phyloP scores from a whole-genome alignment of 2,888 invertebrate genomes.

The Drosophila conformis region DNA sequence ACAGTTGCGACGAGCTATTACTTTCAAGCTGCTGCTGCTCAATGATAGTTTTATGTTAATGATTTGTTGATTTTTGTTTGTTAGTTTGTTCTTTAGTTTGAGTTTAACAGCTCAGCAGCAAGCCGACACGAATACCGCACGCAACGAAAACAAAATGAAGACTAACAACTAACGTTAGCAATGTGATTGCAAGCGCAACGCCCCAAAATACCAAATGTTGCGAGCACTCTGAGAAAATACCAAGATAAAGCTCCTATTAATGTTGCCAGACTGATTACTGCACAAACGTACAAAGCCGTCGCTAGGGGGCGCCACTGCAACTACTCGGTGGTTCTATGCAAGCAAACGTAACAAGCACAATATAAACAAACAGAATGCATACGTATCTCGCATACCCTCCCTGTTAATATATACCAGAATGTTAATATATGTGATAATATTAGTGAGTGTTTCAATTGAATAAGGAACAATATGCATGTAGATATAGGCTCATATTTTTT shows the following conservation, averaged over 20 bases:
- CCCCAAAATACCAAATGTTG: constrained; percentile 51
- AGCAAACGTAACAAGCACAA: constrained; percentile 7
- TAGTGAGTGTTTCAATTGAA: neutral
- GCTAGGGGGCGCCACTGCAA: constrained; percentile 20
- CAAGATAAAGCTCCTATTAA: constrained; percentile 23
- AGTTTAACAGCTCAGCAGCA: constrained; percentile 30
- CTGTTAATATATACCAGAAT: neutral
- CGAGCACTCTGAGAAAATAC: constrained; percentile 3
- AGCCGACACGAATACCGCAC: constrained; percentile 40
- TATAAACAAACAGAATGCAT: neutral
- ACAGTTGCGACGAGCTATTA: constrained; percentile 10
- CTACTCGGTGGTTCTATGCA: constrained; percentile 19
- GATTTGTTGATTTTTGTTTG: constrained; percentile 31
- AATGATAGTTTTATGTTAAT: constrained; percentile 37
- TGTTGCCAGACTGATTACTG: constrained; percentile 34
- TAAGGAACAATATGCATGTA: neutral
- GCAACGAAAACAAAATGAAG: constrained; percentile 63
- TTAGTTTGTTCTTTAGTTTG: constrained; percentile 34
- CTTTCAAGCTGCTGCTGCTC: constrained; percentile 21
- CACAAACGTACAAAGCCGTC: constrained; percentile 11
- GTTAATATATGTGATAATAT: neutral
- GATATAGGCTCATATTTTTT: neutral
- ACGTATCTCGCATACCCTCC: constrained; percentile 9
- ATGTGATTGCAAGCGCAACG: constrained; percentile 57
- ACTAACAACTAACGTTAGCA: constrained; percentile 52